Percentiles rank a stretch among this genome's conserved stretches.
Conservation (phyloP, 2,113 vertebrate genomes). For the Zingel zingel region DNA sequence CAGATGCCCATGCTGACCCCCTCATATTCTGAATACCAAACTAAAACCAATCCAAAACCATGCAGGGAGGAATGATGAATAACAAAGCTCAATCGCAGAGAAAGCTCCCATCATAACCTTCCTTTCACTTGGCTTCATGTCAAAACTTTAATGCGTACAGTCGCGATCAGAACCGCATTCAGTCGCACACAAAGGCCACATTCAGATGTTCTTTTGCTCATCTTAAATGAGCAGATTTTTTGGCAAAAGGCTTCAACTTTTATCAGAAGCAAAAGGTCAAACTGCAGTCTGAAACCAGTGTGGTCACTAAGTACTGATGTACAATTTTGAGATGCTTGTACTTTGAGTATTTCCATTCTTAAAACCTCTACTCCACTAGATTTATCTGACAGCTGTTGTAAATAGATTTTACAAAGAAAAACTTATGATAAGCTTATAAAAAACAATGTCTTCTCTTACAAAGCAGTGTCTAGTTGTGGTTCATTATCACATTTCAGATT, state of each 20-base stretch:
- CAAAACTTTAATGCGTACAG: slow-evolving; percentile 10
- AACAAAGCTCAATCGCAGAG: slow-evolving; percentile 22
- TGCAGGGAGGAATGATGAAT: slow-evolving; percentile 14
- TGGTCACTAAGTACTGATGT: background rate
- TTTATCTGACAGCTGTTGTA: background rate
- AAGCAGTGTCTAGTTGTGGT: too few relatives aligned
- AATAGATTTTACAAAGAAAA: too few relatives aligned
- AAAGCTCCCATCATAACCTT: slow-evolving; percentile 16
- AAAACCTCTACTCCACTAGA: too few relatives aligned
- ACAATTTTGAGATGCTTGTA: background rate
- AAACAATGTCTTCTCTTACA: too few relatives aligned
- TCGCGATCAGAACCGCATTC: slow-evolving; percentile 13
- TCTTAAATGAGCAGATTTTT: slow-evolving; percentile 17
- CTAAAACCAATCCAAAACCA: slow-evolving; percentile 57
- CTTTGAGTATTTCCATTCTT: background rate
- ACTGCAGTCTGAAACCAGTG: background rate
- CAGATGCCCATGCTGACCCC: slow-evolving; percentile 45
- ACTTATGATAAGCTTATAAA: too few relatives aligned
- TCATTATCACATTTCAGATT: background rate
- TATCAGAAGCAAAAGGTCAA: background rate
- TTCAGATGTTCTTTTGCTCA: slow-evolving; percentile 25
- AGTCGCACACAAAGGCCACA: slow-evolving; percentile 29
- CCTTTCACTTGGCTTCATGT: slow-evolving; percentile 19
- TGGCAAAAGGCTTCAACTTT: background rate
- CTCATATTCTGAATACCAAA: slow-evolving; percentile 56